Evolutionary conservation across 2,797 vertebrate species (phyloP).

Genomic region (Melanotaenia parkinsoni): DNA sequence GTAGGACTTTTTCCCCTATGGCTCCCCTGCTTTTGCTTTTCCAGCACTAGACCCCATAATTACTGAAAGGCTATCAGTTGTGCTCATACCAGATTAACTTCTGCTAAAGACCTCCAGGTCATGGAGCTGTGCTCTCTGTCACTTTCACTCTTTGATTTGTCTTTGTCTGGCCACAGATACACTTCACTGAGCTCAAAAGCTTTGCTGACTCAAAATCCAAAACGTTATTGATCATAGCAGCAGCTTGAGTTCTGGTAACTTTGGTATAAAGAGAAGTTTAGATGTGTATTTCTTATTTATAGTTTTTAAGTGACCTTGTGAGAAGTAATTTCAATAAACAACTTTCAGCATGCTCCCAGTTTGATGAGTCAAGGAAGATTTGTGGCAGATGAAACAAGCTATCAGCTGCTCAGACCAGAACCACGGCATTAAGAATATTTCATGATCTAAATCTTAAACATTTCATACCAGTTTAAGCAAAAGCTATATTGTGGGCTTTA

Average conservation of each 20-base stretch:
- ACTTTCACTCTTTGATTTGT: conserved; percentile 69
- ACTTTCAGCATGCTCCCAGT: background rate
- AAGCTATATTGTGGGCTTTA: background rate
- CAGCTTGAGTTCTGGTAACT: conserved; percentile 11
- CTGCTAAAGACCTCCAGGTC: conserved; percentile 71
- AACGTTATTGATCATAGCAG: conserved; percentile 39
- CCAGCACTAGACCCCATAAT: conserved; percentile 69
- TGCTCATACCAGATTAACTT: conserved; percentile 78
- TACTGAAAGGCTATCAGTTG: conserved; percentile 76
- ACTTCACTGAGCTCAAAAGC: conserved; percentile 55
- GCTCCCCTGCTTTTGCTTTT: conserved; percentile 61
- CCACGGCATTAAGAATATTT: background rate
- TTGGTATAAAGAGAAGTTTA: conserved; percentile 10
- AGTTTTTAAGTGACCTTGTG: background rate
- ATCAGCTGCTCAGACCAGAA: background rate
- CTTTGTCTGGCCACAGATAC: conserved; percentile 60
- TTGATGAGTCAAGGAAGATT: background rate
- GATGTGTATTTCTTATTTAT: background rate
- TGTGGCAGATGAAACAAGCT: background rate
- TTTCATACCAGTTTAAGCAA: background rate
- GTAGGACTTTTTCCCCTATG: conserved; percentile 62
- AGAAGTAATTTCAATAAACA: background rate
- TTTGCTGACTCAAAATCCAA: conserved; percentile 68
- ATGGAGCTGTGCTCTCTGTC: conserved; percentile 66
- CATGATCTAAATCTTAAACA: background rate